Evolutionary conservation across 2,888 invertebrate genomes (phyloP).

Genomic region (Parnassius apollo): DNA sequence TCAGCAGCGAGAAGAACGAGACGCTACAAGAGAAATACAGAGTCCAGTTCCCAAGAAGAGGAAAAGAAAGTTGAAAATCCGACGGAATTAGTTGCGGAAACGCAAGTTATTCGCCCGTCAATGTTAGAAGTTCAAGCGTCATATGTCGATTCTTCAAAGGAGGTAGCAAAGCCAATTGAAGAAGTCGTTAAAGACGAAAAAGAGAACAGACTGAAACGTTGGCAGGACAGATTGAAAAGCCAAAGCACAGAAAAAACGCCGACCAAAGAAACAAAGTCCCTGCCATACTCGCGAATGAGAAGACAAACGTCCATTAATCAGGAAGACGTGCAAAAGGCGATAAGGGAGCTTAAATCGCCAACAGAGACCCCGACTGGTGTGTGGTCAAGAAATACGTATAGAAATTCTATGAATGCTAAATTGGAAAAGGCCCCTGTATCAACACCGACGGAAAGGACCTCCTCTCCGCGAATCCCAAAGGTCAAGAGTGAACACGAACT

Average conservation of each 20-base stretch:
- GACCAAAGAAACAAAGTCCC: conserved; percentile 68
- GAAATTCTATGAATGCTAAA: conserved; percentile 57
- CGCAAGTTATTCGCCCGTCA: conserved; percentile 74
- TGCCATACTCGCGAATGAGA: conserved; percentile 75
- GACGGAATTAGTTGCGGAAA: conserved; percentile 75
- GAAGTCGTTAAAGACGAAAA: conserved; percentile 73
- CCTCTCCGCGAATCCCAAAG: conserved; percentile 75
- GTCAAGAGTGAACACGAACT: conserved; percentile 85
- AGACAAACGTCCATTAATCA: conserved; percentile 86
- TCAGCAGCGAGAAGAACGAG: conserved; percentile 91
- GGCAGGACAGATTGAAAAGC: conserved; percentile 86
- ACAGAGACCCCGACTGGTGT: conserved; percentile 82
- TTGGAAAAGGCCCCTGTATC: conserved; percentile 44
- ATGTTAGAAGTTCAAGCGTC: conserved; percentile 78
- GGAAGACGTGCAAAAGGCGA: conserved; percentile 86
- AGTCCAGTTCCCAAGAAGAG: conserved; percentile 81
- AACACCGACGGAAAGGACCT: conserved; percentile 54
- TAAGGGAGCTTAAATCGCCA: conserved; percentile 83
- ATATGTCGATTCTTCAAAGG: conserved; percentile 62
- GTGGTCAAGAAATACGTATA: conserved; percentile 77
- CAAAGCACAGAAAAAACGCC: conserved; percentile 71
- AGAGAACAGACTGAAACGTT: conserved; percentile 83
- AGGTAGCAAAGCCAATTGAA: conserved; percentile 58
- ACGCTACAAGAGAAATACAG: conserved; percentile 86
- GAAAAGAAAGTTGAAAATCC: conserved; percentile 72